phyloP scores from a whole-genome alignment of 37 sponge, comb jelly and placozoan species.

The Beroe ovata region DNA sequence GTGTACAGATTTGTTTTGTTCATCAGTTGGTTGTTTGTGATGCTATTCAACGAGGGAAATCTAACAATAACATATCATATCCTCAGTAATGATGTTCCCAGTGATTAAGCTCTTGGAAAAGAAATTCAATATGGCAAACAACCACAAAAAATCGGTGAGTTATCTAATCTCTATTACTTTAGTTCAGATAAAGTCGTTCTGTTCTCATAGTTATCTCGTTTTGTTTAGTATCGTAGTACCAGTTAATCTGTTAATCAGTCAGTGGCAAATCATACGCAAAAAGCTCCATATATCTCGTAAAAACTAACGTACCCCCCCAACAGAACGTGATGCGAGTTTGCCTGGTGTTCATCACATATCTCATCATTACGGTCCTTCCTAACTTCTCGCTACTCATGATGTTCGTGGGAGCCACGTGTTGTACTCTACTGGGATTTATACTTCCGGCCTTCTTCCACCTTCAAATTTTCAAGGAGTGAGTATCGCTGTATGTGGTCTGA shows the following conservation, averaged over 20 bases:
- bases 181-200: too few species aligned
- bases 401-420: constrained; percentile 87
- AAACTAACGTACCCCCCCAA: too few species aligned
- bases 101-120: constrained; percentile 83
- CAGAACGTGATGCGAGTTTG: constrained; percentile 73
- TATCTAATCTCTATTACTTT: too few species aligned
- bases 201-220: too few species aligned
- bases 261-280: too few species aligned
- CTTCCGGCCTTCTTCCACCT: constrained; percentile 93
- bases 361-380: constrained; percentile 79
- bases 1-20: background rate
- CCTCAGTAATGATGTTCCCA: constrained; percentile 95
- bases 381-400: constrained; percentile 94
- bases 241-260: too few species aligned
- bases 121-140: constrained; percentile 66
- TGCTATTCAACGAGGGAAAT: too few species aligned
- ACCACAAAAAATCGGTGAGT: constrained; percentile 24
- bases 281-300: too few species aligned
- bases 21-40: too few species aligned
- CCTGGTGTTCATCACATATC: constrained; percentile 78
- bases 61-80: background rate
- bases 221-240: too few species aligned
- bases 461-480: constrained; percentile 67
- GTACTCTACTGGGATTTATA: constrained; percentile 90
- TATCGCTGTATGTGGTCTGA: too few species aligned